Evolutionary conservation across 2,113 vertebrate species (phyloP).

Genomic region (Catagonus wagneri): DNA sequence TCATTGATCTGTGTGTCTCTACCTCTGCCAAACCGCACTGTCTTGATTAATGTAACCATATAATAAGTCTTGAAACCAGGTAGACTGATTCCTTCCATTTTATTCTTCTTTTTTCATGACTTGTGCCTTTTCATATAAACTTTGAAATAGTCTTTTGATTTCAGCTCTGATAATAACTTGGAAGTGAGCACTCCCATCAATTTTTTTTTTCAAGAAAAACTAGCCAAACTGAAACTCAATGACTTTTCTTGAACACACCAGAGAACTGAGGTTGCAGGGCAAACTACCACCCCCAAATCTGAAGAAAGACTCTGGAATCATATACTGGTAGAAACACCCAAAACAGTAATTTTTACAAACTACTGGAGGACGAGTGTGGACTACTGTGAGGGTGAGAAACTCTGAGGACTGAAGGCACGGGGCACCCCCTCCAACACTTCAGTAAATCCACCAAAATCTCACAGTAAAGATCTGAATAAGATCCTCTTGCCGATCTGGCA

Average conservation of each 20-base stretch:
- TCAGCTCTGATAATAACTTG: background rate
- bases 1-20: background rate
- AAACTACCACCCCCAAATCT: background rate
- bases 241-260: background rate
- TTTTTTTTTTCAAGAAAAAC: background rate
- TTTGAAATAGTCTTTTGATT: slow-evolving; percentile 29
- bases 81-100: background rate
- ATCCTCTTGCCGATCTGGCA: background rate
- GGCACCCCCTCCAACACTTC: background rate
- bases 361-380: background rate
- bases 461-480: background rate
- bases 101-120: slow-evolving; percentile 19
- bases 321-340: background rate
- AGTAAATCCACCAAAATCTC: background rate
- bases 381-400: background rate
- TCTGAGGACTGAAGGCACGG: background rate
- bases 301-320: background rate
- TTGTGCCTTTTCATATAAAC: background rate
- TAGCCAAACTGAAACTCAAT: background rate
- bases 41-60: slow-evolving; percentile 11
- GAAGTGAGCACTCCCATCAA: background rate
- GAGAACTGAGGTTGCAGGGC: background rate
- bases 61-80: background rate
- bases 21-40: background rate
- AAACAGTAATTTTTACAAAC: background rate